These are phyloP conservation scores for Trimorus sp. DNA, from an alignment of 2,888 invertebrate genomes.

Conservation along the genomic window DNA sequence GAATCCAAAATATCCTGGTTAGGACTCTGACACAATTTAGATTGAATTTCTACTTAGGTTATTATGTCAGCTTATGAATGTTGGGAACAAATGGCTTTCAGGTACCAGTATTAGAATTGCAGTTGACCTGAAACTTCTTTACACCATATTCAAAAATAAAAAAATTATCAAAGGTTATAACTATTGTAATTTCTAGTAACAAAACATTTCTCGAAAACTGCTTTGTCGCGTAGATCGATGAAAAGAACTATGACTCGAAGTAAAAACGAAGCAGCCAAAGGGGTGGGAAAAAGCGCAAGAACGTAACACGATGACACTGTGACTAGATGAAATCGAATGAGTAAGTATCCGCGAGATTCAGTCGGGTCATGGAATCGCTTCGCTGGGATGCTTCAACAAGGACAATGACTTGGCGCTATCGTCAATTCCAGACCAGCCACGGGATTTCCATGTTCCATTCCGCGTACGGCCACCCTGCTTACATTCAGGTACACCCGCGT, in stretches of 20 bases:
- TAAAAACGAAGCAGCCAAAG: slow-evolving; percentile 35
- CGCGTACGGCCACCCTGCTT: slow-evolving; percentile 39
- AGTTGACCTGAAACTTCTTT: too few relatives aligned
- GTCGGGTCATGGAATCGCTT: slow-evolving; percentile 69
- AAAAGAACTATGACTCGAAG: neutral
- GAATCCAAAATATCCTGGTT: too few relatives aligned
- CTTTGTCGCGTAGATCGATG: slow-evolving; percentile 30
- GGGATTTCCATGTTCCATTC: slow-evolving; percentile 80
- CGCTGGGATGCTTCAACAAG: slow-evolving; percentile 73
- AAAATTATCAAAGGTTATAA: too few relatives aligned
- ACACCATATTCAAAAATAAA: too few relatives aligned
- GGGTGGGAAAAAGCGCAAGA: slow-evolving; percentile 43
- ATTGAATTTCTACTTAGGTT: too few relatives aligned
- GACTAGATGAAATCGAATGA: slow-evolving; percentile 51
- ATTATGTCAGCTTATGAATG: too few relatives aligned
- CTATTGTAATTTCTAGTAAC: too few relatives aligned
- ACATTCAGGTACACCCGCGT: slow-evolving; percentile 47
- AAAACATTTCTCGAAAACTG: too few relatives aligned
- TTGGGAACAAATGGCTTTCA: too few relatives aligned
- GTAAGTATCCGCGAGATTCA: slow-evolving; percentile 61
- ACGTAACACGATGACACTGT: slow-evolving; percentile 54
- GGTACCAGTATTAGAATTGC: too few relatives aligned
- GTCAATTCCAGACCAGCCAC: slow-evolving; percentile 78
- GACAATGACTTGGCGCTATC: slow-evolving; percentile 76
- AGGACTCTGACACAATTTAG: too few relatives aligned